Evolutionary conservation across 2,797 vertebrate genomes (phyloP).

Genomic region (Hippopotamyrus pictus): DNA sequence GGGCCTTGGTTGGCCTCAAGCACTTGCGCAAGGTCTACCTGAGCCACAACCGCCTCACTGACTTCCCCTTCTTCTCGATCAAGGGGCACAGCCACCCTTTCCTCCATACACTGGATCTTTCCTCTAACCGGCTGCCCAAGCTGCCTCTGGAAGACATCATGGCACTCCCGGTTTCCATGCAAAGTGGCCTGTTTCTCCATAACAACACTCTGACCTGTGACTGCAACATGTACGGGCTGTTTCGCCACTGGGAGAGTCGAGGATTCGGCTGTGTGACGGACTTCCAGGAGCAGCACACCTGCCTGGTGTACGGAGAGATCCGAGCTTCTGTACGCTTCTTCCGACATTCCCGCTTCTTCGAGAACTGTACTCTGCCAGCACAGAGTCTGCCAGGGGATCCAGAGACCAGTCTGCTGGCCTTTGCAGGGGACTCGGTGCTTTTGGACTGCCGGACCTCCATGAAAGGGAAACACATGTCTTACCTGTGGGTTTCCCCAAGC

Average conservation of each 20-base stretch:
- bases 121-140: constrained; percentile 74
- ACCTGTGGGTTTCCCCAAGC: constrained; percentile 78
- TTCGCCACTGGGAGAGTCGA: constrained; percentile 69
- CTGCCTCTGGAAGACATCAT: constrained; percentile 66
- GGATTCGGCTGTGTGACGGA: constrained; percentile 68
- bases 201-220: constrained; percentile 82
- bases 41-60: constrained; percentile 76
- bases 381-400: constrained; percentile 20
- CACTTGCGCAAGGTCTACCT: constrained; percentile 74
- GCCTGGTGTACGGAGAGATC: constrained; percentile 63
- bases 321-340: constrained; percentile 70
- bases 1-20: constrained; percentile 60
- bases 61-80: constrained; percentile 79
- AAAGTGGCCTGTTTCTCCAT: constrained; percentile 81
- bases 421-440: constrained; percentile 51
- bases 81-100: constrained; percentile 61
- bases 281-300: constrained; percentile 70
- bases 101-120: constrained; percentile 78
- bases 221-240: constrained; percentile 73
- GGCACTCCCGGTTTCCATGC: constrained; percentile 59
- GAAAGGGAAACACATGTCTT: constrained; percentile 40
- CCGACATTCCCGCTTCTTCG: constrained; percentile 65
- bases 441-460: constrained; percentile 68
- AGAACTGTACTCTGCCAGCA: constrained; percentile 61
- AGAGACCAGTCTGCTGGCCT: constrained; percentile 45